Base-by-base conservation (phyloP, 2,888 invertebrate genomes). In the Furcula furcula region DNA sequence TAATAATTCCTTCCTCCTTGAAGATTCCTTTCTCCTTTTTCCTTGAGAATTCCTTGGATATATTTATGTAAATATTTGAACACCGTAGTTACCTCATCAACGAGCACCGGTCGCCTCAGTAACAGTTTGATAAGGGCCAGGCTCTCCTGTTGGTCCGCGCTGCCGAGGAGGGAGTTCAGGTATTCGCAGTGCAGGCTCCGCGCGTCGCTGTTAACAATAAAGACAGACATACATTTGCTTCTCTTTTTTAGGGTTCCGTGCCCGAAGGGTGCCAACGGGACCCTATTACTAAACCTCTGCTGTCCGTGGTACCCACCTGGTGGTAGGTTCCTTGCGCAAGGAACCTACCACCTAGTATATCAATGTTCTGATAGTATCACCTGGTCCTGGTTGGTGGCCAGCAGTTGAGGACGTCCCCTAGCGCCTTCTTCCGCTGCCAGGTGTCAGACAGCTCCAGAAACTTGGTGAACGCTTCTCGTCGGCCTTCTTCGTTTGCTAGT, bases 331-430 rank as follows among this genome's bases (percentile, higher is more conserved):
- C n/a, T n/a, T n/a, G n/a, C n/a, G n/a, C n/a, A n/a, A n/a, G n/a
- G n/a, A n/a, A n/a, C n/a, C n/a, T n/a, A n/a, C n/a, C n/a, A n/a
- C n/a, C n/a, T n/a, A n/a, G n/a, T n/a, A n/a, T 30, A 14, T 7
- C 3, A 10, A 25, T 18, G 10, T 29, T 6, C 16, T 19, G 15
- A 9, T 4, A 4, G 7, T 7, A 27, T 26, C 10, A 76, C 79
- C 60, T 56, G 39, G 55, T 40, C 7, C 45, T 36, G 1, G 62
- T 60, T 1, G 64, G 58, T 3, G 87, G 86, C 88, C 88, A 89
- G 62, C 81, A 83, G 28, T 58, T 64, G 7, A 89, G 67, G 7
- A 79, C 70, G 41, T 88, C 85, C 1, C 78, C 78, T 0, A 89
- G 67, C 26, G 82, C 77, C 47, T 77, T 79, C 58, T 69, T 70